Base-by-base conservation (phyloP, 1,140 invertebrate genomes). In the Palaemon carinicauda region DNA sequence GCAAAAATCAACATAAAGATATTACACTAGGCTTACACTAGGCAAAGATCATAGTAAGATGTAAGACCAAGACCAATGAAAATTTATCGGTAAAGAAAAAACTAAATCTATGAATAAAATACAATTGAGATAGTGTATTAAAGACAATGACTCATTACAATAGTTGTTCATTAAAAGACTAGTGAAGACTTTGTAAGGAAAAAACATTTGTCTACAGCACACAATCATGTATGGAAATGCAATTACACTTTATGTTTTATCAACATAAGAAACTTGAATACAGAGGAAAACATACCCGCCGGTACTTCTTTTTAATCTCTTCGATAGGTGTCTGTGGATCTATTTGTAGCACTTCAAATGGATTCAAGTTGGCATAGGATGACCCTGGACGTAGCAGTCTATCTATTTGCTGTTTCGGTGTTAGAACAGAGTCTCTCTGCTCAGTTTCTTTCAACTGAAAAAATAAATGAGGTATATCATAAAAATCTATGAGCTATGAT, bases 251-350 rank as follows among this genome's bases (percentile, higher is more conserved):
- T 65, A 24, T 19, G 41, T 17, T 5, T 84, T 24, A 15, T 29
- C 27, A 12, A 87, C 74, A 73, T 89, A 84, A 27, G n/a, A 54
- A 80, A 41, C 80, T 60, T 88, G 87, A 19, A 2, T 65, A 5
- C 7, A 19, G 29, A 33, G 71, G 52, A 21, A 75, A 56, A 91
- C 92, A 91, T 91, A 95, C 94, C 90, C 96, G 94, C 92, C 97
- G 94, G 91, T 99, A 99, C 92, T 98, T 98, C 91, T 98, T 99
- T 91, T 98, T 98, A 31, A 99, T 95, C 91, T 98, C 96, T 90
- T 98, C 97, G 56, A 99, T 91, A 50, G 95, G 92, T 31, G 95
- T 94, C 82, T 97, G 96, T 50, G 97, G 97, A 90, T 99, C 98
- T 89, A 99, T 94, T 93, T 99, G 97, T 53, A 99, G 92, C 50